Percentiles rank a stretch among this genome's conserved stretches.
phyloP scores from a whole-genome alignment of 1,140 invertebrate species.

The Heterodera carotae region DNA sequence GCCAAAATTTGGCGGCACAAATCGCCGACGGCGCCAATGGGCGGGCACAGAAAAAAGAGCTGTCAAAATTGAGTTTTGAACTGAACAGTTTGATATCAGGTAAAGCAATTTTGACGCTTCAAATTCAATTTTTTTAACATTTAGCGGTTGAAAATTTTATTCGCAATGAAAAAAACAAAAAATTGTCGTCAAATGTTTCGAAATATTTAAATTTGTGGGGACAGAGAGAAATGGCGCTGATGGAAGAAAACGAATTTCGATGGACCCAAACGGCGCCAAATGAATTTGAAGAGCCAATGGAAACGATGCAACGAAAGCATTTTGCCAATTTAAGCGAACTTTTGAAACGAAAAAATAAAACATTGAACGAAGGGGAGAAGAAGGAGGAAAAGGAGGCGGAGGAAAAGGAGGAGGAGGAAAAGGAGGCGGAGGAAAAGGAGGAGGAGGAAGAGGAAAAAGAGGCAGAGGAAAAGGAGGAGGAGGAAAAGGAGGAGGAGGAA shows the following conservation, averaged over 20 bases:
- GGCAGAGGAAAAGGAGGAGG: too few relatives aligned
- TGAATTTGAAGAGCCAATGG: neutral
- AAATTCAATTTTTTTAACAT: neutral
- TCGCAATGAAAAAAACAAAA: neutral
- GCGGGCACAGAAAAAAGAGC: neutral
- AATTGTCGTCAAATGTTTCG: neutral
- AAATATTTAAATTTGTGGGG: neutral
- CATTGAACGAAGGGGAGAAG: too few relatives aligned
- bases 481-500: neutral
- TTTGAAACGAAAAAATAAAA: neutral
- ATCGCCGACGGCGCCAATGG: neutral
- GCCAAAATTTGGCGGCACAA: neutral
- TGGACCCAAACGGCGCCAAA: neutral
- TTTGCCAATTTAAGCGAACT: neutral
- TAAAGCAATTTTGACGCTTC: neutral
- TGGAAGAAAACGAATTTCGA: neutral
- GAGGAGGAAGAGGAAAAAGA: neutral
- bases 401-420: neutral
- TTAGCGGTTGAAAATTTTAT: neutral
- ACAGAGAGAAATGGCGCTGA: neutral
- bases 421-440: neutral
- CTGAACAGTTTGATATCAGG: neutral
- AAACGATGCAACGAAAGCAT: neutral
- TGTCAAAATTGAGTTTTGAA: neutral
- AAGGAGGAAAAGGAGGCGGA: neutral